phyloP scores from a whole-genome alignment of 2,888 invertebrate species.

The Orgyia antiqua region DNA sequence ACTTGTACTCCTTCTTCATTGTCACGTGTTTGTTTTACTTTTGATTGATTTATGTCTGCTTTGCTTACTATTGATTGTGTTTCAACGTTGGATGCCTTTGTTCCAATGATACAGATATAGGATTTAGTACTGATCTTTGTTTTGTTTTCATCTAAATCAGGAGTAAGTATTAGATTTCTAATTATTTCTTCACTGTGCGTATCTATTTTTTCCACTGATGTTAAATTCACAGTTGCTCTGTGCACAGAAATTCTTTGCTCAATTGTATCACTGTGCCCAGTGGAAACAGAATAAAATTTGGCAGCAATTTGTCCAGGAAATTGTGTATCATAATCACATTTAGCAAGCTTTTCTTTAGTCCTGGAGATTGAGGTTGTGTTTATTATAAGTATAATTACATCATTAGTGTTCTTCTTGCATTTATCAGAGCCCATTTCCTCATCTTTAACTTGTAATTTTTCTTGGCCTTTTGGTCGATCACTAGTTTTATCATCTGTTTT shows the following conservation, averaged over 20 bases:
- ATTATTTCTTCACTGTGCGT: slow-evolving; percentile 10
- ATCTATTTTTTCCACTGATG: slow-evolving; percentile 28
- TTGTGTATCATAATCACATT: slow-evolving; percentile 24
- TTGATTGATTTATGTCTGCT: background rate
- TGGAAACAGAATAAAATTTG: slow-evolving; percentile 54
- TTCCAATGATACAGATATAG: slow-evolving; percentile 8
- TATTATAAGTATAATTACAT: slow-evolving; percentile 52
- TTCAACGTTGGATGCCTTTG: background rate
- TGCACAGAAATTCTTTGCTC: slow-evolving; percentile 39
- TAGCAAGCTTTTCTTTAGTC: slow-evolving; percentile 31
- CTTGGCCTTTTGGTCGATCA: slow-evolving; percentile 26
- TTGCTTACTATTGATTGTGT: background rate
- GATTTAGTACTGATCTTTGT: slow-evolving; percentile 6
- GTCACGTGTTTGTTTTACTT: slow-evolving; percentile 3
- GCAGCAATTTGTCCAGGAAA: slow-evolving; percentile 46
- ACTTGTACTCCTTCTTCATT: slow-evolving; percentile 1
- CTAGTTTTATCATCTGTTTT: slow-evolving; percentile 11
- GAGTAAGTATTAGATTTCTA: slow-evolving; percentile 4
- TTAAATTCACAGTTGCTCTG: slow-evolving; percentile 39
- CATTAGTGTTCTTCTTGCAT: slow-evolving; percentile 37
- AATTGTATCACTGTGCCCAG: slow-evolving; percentile 24
- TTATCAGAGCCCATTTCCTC: slow-evolving; percentile 19
- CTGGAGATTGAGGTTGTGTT: too few species aligned
- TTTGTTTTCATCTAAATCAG: slow-evolving; percentile 1
- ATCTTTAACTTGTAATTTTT: slow-evolving; percentile 38